Evolutionary conservation across 2,113 vertebrate species (phyloP).

Genomic region (Synchiropus splendidus): DNA sequence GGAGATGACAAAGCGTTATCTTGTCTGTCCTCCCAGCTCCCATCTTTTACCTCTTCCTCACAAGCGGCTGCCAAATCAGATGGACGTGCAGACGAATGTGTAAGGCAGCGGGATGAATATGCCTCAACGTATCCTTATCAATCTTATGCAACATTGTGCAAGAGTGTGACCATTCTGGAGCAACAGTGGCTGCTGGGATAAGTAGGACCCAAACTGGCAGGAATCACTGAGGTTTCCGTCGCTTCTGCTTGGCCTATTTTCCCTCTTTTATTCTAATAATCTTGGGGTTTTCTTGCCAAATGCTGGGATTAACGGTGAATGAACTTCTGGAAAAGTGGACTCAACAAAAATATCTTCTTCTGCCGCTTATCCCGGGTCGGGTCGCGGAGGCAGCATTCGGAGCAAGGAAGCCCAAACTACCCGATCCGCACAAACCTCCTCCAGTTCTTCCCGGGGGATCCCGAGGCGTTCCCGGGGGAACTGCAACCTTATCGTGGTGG

Average conservation of each 20-base stretch:
- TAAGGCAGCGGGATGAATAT: conserved; percentile 32
- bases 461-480: too few species aligned
- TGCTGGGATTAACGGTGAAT: conserved; percentile 25
- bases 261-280: conserved; percentile 17
- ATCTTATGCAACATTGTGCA: conserved; percentile 57
- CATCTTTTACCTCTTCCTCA: conserved; percentile 28
- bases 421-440: too few species aligned
- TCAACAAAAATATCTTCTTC: background rate
- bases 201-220: conserved; percentile 44
- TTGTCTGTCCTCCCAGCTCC: conserved; percentile 29
- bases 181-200: conserved; percentile 38
- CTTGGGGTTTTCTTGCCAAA: too few species aligned
- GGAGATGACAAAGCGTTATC: conserved; percentile 35
- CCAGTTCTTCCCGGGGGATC: too few species aligned
- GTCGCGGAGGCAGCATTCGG: too few species aligned
- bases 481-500: too few species aligned
- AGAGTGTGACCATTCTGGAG: conserved; percentile 53
- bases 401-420: too few species aligned
- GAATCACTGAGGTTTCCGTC: conserved; percentile 31
- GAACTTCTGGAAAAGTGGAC: conserved; percentile 6
- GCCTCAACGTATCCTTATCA: conserved; percentile 40
- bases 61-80: conserved; percentile 25
- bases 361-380: too few species aligned
- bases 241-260: conserved; percentile 38
- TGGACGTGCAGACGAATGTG: conserved; percentile 20